Conservation (phyloP, 1,140 invertebrate species). For the Eumaeus atala region DNA sequence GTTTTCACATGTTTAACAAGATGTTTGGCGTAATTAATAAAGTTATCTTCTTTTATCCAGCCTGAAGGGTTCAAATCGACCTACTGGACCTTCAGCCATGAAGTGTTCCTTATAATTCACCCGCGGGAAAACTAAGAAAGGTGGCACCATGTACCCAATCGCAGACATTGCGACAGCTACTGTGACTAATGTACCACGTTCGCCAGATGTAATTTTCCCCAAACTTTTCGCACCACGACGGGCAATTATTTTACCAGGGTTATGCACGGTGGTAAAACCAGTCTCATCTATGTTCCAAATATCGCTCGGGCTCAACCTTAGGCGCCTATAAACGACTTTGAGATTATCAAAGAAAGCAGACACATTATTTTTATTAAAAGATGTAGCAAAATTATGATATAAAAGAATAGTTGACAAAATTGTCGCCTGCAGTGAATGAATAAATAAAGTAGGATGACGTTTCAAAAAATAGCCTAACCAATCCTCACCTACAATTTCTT, state of each 20-base stretch:
- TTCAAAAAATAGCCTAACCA: constrained; percentile 15
- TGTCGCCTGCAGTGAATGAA: constrained; percentile 15
- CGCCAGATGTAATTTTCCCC: constrained; percentile 34
- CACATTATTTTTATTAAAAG: constrained; percentile 22
- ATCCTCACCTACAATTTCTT: constrained; percentile 19
- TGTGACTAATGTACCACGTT: constrained; percentile 43
- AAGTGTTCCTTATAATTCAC: neutral
- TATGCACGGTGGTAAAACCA: constrained; percentile 18
- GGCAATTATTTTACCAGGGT: constrained; percentile 19
- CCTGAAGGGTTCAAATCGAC: neutral
- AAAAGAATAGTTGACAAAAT: constrained; percentile 7
- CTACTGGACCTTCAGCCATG: neutral
- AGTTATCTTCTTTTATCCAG: too few relatives aligned
- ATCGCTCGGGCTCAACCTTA: constrained; percentile 19
- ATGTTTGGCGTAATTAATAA: too few relatives aligned
- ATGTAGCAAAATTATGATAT: too few relatives aligned
- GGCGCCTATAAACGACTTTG: constrained; percentile 17
- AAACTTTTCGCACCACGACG: constrained; percentile 17
- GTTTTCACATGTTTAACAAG: too few relatives aligned
- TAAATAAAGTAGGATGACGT: constrained; percentile 17
- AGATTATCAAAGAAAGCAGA: constrained; percentile 16
- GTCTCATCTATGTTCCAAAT: constrained; percentile 20
- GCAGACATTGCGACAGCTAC: constrained; percentile 37
- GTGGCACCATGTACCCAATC: constrained; percentile 36
- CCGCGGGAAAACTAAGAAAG: constrained; percentile 37